Base-by-base conservation (phyloP, 2,888 invertebrate genomes). In the Zygaena filipendulae region DNA sequence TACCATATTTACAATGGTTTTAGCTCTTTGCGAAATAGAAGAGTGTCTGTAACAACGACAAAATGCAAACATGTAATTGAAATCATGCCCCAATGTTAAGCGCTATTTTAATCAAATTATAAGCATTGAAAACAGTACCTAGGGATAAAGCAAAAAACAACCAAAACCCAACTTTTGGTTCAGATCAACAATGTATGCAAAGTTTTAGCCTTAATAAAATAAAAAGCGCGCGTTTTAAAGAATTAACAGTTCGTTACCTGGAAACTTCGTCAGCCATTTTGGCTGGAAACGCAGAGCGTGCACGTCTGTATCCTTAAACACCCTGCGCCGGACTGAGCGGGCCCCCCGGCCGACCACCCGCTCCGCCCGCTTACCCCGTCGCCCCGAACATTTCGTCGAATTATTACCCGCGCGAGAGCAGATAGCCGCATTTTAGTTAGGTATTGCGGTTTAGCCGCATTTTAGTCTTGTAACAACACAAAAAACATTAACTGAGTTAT, bases 371-470 rank as follows among this genome's bases (percentile, higher is more conserved):
- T 20, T 20, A 20, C 20, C 20, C 20, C 20, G 20, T 8, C 20
- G 20, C 20, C 20, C 20, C 20, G 20, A 20, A 20, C 20, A 20
- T 20, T 20, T 2, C 20, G 5, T 20, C 20, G 20, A 20, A 20
- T 20, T 20, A 20, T 20, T 20, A 20, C 20, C 20, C 20, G 20
- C 20, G 20, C 20, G 20, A 20, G 20, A 20, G 20, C 20, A 20
- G 20, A 20, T 20, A 20, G 20, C 20, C 20, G 20, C 20, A 20
- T 20, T 20, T 20, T 20, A 20, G 20, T 20, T 20, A 20, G 20
- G 20, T 20, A 20, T 20, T 20, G 20, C 20, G 20, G 20, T 20
- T 20, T 20, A 20, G 20, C 20, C 20, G 20, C 20, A 20, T 20
- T 20, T 20, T 20, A 20, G 20, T 20, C 20, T 20, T 20, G 20